Evolutionary conservation across 2,888 invertebrate genomes (phyloP).

Genomic region (Unio delphinus): DNA sequence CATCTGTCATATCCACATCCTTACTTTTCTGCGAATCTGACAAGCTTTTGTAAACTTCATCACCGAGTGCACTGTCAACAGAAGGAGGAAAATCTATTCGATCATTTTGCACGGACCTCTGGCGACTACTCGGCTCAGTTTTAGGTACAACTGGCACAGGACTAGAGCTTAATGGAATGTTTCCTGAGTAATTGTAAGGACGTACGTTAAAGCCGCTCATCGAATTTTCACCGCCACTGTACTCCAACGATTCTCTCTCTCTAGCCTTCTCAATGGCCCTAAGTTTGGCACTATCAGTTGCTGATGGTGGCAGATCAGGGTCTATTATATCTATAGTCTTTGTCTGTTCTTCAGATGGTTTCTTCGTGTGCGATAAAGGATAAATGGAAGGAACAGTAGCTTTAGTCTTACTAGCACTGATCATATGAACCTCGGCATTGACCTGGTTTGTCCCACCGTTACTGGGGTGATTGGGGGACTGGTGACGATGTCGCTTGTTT

Average conservation of each 20-base stretch:
- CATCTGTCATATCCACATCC: constrained; percentile 15
- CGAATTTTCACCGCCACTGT: constrained; percentile 14
- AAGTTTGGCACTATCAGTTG: constrained; percentile 50
- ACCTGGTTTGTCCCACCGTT: not conserved
- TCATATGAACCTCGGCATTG: constrained; percentile 24
- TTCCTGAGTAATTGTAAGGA: constrained; percentile 30
- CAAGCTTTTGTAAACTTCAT: constrained; percentile 25
- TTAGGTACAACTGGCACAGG: no score
- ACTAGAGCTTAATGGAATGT: not conserved
- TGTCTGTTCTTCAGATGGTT: constrained; percentile 15
- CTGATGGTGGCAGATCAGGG: constrained; percentile 26
- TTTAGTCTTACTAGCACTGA: no score
- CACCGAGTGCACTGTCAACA: constrained; percentile 22
- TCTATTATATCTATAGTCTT: constrained; percentile 17
- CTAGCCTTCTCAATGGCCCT: constrained; percentile 42
- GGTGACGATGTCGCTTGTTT: constrained; percentile 30
- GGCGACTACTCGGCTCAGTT: no score
- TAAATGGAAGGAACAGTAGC: constrained; percentile 5
- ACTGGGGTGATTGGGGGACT: constrained; percentile 13
- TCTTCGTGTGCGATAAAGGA: constrained; percentile 1
- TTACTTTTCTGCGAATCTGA: constrained; percentile 17
- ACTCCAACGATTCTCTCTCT: constrained; percentile 18
- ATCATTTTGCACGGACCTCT: constrained; percentile 1
- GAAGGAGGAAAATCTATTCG: not conserved
- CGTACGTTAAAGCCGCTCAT: constrained; percentile 17